Conservation (phyloP, 1,140 invertebrate genomes). For the Amyelois transitella region DNA sequence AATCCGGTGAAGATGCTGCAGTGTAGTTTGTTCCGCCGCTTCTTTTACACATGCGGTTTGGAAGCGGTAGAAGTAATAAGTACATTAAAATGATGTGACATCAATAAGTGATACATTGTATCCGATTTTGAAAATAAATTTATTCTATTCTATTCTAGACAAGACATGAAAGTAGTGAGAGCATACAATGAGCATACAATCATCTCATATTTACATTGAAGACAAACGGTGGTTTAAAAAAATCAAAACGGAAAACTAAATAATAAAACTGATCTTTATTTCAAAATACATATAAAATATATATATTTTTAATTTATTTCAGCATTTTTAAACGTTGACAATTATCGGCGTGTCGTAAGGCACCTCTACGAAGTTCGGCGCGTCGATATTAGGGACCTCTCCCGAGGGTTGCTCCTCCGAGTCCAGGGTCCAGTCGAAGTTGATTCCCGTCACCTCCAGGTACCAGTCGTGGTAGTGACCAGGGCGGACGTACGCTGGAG, state of each 20-base stretch:
- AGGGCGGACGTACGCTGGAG: constrained; percentile 34
- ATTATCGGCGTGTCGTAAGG: neutral
- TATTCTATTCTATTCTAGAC: too few species aligned
- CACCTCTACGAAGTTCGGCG: neutral
- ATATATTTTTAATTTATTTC: neutral
- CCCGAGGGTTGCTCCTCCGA: constrained; percentile 4
- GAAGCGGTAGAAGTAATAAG: too few species aligned
- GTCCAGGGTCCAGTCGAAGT: constrained; percentile 36
- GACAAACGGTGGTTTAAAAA: neutral
- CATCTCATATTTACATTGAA: neutral
- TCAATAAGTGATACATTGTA: too few species aligned
- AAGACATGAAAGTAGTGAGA: too few species aligned
- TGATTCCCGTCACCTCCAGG: constrained; percentile 27
- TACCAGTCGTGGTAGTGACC: constrained; percentile 44
- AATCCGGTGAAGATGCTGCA: too few species aligned
- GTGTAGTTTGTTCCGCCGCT: too few species aligned
- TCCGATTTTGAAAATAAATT: too few species aligned
- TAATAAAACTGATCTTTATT: too few species aligned
- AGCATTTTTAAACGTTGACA: neutral
- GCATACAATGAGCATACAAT: too few species aligned
- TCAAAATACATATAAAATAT: too few species aligned
- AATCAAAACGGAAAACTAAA: neutral
- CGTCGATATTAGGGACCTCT: neutral
- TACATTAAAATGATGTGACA: too few species aligned
- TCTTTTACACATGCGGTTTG: too few species aligned